Conservation (phyloP, 2,797 vertebrate species). For the Sebastes jordani region DNA sequence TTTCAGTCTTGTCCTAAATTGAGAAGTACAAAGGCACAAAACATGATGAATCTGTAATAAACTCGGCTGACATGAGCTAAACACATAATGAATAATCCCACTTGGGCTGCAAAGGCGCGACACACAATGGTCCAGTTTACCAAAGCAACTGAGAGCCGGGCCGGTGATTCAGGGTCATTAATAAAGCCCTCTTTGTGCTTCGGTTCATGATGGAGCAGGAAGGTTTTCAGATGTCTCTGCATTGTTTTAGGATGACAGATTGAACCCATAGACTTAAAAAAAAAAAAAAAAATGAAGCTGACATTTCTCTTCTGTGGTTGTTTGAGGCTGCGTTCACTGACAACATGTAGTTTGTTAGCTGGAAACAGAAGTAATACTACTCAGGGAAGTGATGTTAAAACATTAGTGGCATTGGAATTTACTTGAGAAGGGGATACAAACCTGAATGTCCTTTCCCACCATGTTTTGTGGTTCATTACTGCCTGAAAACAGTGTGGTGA, state of each 20-base stretch:
- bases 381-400: background rate
- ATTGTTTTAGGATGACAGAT: slow-evolving; percentile 56
- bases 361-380: background rate
- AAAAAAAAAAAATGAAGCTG: background rate
- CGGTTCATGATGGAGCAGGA: slow-evolving; percentile 51
- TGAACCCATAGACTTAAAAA: background rate
- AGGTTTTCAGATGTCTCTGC: slow-evolving; percentile 59
- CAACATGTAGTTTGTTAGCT: background rate
- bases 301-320: background rate
- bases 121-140: slow-evolving; percentile 70
- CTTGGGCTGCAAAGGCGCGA: slow-evolving; percentile 33
- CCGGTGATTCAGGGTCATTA: slow-evolving; percentile 61
- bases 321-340: background rate
- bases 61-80: slow-evolving; percentile 50
- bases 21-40: slow-evolving; percentile 4
- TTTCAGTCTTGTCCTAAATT: background rate
- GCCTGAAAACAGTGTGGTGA: background rate
- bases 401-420: background rate
- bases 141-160: slow-evolving; percentile 49
- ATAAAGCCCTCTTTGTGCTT: slow-evolving; percentile 70
- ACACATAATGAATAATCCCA: slow-evolving; percentile 63
- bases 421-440: background rate
- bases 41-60: slow-evolving; percentile 55
- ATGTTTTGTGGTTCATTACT: background rate
- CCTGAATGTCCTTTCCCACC: background rate